Evolutionary conservation across 2,888 invertebrate genomes (phyloP).

Genomic region (Margaritifera margaritifera): DNA sequence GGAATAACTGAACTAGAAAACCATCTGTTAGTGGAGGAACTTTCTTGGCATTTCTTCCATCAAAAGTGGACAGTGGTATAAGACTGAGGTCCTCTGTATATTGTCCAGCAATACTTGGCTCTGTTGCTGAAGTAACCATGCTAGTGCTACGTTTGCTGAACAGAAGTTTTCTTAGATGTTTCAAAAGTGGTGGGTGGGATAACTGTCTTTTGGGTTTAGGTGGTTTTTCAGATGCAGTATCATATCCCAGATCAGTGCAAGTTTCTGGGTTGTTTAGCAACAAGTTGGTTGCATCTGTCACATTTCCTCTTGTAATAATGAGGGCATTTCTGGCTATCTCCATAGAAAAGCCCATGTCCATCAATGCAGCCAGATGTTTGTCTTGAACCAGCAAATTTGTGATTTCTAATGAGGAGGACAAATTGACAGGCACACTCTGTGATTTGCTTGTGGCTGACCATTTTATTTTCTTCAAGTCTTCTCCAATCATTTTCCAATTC

Average conservation of each 20-base stretch:
- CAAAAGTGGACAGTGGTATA: constrained; percentile 44
- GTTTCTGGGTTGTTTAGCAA: constrained; percentile 44
- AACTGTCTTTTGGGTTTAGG: constrained; percentile 27
- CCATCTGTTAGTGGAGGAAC: constrained; percentile 45
- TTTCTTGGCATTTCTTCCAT: constrained; percentile 52
- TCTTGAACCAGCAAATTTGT: constrained; percentile 29
- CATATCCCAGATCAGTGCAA: constrained; percentile 7
- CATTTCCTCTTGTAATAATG: constrained; percentile 51
- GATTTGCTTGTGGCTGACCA: constrained; percentile 18
- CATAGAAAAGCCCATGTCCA: constrained; percentile 53
- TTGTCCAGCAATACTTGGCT: constrained; percentile 11
- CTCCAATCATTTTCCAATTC: constrained; percentile 42
- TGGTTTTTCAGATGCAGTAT: neutral
- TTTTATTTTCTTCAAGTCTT: constrained; percentile 19
- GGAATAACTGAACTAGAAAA: constrained; percentile 53
- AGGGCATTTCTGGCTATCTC: constrained; percentile 55
- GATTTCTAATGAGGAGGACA: neutral
- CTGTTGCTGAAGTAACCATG: constrained; percentile 24
- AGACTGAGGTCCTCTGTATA: constrained; percentile 38
- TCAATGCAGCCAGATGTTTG: constrained; percentile 40
- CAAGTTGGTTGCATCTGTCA: constrained; percentile 50
- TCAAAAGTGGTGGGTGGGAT: constrained; percentile 37
- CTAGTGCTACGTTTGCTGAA: constrained; percentile 10
- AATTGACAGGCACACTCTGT: constrained; percentile 16
- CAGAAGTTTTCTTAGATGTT: constrained; percentile 31